Evolutionary conservation across 2,888 invertebrate genomes (phyloP), one percentile per base, ranked within the genome.

Genomic region (Parnassius glacialis): DNA sequence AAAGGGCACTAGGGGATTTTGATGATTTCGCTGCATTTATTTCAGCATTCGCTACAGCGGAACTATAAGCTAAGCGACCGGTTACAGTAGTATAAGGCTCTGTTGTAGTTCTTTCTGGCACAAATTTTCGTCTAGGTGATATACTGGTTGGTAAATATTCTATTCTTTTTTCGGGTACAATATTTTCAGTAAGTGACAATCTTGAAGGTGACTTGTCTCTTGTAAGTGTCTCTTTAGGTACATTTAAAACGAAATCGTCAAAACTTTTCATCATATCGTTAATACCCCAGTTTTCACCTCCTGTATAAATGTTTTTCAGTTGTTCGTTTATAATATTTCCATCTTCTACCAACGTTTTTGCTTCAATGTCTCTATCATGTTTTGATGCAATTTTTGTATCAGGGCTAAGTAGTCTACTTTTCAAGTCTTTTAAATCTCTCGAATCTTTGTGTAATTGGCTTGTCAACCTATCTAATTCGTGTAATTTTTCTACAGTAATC

Each of bases 381-480:
- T 87, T 87, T 57, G 75, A 74, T 73, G 82, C 71, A 63, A 78
- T 73, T 79, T 90, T 89, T 63, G 92, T 92, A 64, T 94, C 94
- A 12, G 94, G 94, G 79, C 94, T 95, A 76, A 94, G 88, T 68
- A 95, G 87, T 82, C 94, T 93, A 73, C 94, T 93, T 84, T 95
- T 94, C 69, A 96, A 90, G 81, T 95, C 95, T 86, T 95, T 95
- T 73, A 95, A 92, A 84, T 95, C 95, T 82, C 94, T 94, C 64
- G 95, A 95, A 88, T 96, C 96, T 86, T 95, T 95, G 74, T 95
- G 95, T 78, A 96, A 92, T 87, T 95, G 95, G 69, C 92, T 94
- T 80, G 95, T 95, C 75, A 96, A 83, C 81, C 95, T 93, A 92
- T 96, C 96, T 83, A 96, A 92, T 89, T 95, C 95, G 76, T 95